Percentiles rank a stretch among this genome's conserved stretches.
Conservation (phyloP, 2,888 invertebrate species). For the Limnephilus rhombicus region DNA sequence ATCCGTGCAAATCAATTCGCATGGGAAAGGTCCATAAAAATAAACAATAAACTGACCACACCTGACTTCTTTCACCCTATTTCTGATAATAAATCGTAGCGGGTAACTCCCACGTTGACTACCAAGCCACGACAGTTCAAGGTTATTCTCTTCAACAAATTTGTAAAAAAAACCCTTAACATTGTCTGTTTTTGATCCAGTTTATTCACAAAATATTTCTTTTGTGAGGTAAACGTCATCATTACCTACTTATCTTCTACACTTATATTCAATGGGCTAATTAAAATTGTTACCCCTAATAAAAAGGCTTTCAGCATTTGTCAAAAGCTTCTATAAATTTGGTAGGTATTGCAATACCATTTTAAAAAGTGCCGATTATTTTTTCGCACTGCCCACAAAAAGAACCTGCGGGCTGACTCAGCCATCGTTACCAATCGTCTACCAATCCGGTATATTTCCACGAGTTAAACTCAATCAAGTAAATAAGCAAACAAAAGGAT, state of each 20-base stretch:
- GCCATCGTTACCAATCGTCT: not conserved
- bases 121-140: not conserved
- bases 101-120: not conserved
- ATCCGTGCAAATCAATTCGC: not conserved
- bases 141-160: not conserved
- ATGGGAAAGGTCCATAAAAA: not conserved
- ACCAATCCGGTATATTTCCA: slow-evolving; percentile 29
- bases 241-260: not conserved
- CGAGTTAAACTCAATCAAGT: not conserved
- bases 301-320: too few species aligned
- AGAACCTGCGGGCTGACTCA: not conserved
- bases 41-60: not conserved
- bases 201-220: not conserved
- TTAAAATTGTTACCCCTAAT: not conserved
- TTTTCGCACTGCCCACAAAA: slow-evolving; percentile 4
- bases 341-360: not conserved
- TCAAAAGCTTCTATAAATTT: too few species aligned
- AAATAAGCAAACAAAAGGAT: not conserved
- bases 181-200: not conserved
- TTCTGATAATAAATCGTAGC: not conserved
- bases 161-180: not conserved
- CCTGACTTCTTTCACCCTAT: not conserved
- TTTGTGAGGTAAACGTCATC: not conserved
- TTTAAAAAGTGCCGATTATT: not conserved
- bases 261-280: not conserved